Base-by-base conservation (phyloP, 2,113 vertebrate species). In the Haemorhous mexicanus region DNA sequence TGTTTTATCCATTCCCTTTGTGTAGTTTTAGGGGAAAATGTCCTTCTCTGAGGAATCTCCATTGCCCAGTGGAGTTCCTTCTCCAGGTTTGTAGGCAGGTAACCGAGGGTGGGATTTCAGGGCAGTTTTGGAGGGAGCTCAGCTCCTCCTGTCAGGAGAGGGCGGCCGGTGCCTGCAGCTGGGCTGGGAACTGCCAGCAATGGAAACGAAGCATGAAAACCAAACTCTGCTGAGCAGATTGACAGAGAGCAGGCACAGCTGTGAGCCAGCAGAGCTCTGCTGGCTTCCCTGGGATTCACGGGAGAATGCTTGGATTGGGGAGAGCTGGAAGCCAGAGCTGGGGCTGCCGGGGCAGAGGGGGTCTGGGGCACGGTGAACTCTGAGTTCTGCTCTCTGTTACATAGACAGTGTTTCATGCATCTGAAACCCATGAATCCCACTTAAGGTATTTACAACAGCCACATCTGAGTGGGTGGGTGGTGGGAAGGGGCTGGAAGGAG, bases 1-100 rank as follows among this genome's bases (percentile, higher is more conserved):
- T 26, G 43, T 47, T 85, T 53, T 70, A 53, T 87, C 86, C 58
- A 10, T 83, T 96, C 80, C 62, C 27, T 52, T 83, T 62, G 35
- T 46, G 83, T 66, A 61, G 79, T 91, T 96, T 86, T 77, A 88
- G 96, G 74, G 44, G 49, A 93, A 92, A 93, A 59, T 0, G 2
- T 91, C 87, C 68, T 92, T 76, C 73, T 39, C 35, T 59, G 73
- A 63, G 80, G 50, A 62, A 47, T 20, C 79, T 37, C 33, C 5
- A 7, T 3, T 30, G 89, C 7, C 75, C 73, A 56, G 11, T 9
- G 53, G 52, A 84, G 75, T 44, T 77, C 55, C 46, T 53, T 24
- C 41, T 30, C 47, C 21, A 33, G 41, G 33, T 43, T 21, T 49
- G 75, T 32, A 1, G 19, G 80, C 53, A 46, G 22, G 79, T 49